Evolutionary conservation across 1,140 invertebrate genomes (phyloP).

Genomic region (Drosophila sechellia): DNA sequence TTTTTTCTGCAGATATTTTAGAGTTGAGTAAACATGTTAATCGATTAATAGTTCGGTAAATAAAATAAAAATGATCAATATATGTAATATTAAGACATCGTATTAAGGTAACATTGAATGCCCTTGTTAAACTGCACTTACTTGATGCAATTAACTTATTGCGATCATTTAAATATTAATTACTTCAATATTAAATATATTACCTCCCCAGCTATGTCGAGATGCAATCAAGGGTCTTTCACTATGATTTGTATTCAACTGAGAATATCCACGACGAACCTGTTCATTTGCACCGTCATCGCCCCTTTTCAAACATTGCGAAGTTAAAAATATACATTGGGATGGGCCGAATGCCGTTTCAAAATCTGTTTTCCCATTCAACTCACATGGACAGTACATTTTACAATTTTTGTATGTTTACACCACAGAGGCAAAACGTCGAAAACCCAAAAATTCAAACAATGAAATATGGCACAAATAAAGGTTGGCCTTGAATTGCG

Average conservation of each 20-base stretch:
- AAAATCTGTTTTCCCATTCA: constrained; percentile 53
- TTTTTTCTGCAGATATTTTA: no score
- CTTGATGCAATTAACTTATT: no score
- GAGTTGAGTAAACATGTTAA: no score
- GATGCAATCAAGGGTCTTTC: constrained; percentile 2
- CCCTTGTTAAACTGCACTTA: no score
- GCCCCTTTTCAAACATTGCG: constrained; percentile 15
- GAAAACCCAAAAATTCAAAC: constrained; percentile 19
- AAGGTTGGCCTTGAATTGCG: constrained; percentile 72
- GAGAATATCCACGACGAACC: not conserved
- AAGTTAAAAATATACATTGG: constrained; percentile 34
- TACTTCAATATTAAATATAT: no score
- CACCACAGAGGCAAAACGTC: constrained; percentile 25
- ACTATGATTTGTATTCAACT: constrained; percentile 11
- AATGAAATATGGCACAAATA: constrained; percentile 64
- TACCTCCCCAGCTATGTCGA: constrained; percentile 1
- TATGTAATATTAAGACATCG: no score
- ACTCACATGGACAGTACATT: constrained; percentile 45
- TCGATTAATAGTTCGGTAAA: no score
- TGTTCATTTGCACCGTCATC: not conserved
- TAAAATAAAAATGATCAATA: no score
- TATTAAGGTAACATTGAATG: no score
- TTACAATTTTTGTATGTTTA: constrained; percentile 66
- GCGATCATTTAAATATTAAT: no score
- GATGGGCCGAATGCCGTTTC: constrained; percentile 16